Conservation (phyloP, 1,140 invertebrate genomes). For the Brachionus rubens region DNA sequence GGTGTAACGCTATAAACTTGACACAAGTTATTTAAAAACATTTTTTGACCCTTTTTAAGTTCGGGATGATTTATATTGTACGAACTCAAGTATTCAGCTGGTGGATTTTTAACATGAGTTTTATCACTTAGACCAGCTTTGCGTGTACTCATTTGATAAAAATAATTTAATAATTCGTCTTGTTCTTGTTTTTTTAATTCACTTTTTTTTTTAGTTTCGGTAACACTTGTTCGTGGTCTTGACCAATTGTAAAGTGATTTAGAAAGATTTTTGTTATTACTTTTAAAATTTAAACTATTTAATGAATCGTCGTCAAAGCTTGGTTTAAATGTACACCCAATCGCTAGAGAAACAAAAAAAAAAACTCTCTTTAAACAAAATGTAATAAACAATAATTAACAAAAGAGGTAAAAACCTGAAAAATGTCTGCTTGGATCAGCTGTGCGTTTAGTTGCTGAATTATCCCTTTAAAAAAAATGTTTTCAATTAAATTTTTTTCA, state of each 20-base stretch:
- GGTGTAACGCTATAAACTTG: conserved; percentile 20
- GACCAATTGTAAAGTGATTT: conserved; percentile 6
- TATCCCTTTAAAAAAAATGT: background rate
- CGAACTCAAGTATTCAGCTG: background rate
- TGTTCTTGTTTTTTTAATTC: background rate
- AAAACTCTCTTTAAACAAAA: background rate
- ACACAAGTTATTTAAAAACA: conserved; percentile 11
- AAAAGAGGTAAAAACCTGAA: background rate
- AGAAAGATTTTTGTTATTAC: background rate
- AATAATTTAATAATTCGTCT: background rate
- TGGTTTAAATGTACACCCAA: conserved; percentile 25
- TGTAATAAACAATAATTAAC: background rate
- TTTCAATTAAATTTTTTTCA: background rate
- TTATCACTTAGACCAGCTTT: conserved; percentile 17
- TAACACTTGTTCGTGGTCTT: background rate
- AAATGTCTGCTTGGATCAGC: conserved; percentile 26
- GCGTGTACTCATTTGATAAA: background rate
- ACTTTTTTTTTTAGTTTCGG: background rate
- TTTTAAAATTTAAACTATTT: conserved; percentile 1
- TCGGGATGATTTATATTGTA: conserved; percentile 31
- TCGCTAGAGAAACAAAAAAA: background rate
- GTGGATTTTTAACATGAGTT: conserved; percentile 33
- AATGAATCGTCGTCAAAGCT: background rate
- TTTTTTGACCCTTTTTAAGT: conserved; percentile 24
- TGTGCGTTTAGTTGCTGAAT: background rate